These are phyloP conservation scores for Oryzaephilus surinamensis DNA, from an alignment of 1,140 invertebrate genomes.

Conservation along the genomic window DNA sequence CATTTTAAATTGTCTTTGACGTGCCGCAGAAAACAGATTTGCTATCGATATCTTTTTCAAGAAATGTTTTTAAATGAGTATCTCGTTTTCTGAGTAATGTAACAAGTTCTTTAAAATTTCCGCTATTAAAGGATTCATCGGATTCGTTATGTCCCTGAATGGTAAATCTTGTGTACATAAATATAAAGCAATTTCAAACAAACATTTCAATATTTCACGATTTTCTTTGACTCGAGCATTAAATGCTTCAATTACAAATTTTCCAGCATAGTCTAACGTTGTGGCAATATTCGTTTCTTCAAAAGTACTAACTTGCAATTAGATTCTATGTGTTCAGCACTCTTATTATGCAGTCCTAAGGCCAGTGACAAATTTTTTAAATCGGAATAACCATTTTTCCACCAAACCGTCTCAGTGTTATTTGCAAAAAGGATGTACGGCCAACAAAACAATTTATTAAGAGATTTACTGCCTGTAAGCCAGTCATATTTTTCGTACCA, in stretches of 20 bases:
- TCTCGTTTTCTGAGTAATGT: neutral
- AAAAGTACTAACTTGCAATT: neutral
- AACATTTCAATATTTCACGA: conserved; percentile 1
- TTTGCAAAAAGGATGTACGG: neutral
- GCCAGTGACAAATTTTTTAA: no score
- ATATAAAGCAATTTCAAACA: conserved; percentile 4
- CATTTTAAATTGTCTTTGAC: conserved; percentile 4
- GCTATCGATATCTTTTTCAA: neutral
- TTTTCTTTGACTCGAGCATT: conserved; percentile 2
- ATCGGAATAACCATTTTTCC: no score
- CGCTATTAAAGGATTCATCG: conserved; percentile 1
- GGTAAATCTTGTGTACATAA: conserved; percentile 4
- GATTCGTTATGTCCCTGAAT: conserved; percentile 5
- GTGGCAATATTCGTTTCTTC: neutral
- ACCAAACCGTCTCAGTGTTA: neutral
- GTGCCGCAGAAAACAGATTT: conserved; percentile 1
- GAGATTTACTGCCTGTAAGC: neutral
- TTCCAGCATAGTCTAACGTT: no score
- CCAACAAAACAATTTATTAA: conserved; percentile 2
- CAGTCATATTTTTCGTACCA: no score
- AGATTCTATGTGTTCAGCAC: no score
- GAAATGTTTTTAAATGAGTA: neutral
- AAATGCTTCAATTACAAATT: no score
- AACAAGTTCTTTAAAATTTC: conserved; percentile 5
- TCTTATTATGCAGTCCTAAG: no score